These are phyloP conservation scores for Diplodus puntazzo DNA, from an alignment of 2,797 vertebrate species.

Conservation along the genomic window DNA sequence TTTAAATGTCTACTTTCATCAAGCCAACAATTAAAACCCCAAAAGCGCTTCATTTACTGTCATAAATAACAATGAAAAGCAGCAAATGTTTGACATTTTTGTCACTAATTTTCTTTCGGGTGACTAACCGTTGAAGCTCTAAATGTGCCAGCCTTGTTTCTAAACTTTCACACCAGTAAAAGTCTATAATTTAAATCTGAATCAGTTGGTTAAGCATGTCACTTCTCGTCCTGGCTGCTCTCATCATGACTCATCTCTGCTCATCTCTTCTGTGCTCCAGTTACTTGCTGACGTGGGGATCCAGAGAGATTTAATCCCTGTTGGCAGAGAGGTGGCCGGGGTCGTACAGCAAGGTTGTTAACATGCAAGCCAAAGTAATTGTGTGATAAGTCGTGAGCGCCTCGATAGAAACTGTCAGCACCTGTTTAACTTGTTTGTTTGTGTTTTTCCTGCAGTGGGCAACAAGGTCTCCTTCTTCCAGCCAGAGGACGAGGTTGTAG, in stretches of 20 bases:
- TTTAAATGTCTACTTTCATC: no score
- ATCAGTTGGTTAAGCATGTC: not conserved
- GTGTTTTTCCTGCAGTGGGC: constrained; percentile 85
- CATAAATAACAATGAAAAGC: no score
- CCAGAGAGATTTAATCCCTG: constrained; percentile 88
- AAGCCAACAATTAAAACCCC: no score
- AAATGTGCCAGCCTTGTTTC: not conserved
- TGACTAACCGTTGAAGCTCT: no score
- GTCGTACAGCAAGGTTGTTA: constrained; percentile 90
- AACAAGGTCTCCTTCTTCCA: constrained; percentile 93
- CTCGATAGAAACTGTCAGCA: accelerated
- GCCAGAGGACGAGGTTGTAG: constrained; percentile 93
- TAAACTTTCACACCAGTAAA: not conserved
- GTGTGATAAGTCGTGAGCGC: not conserved
- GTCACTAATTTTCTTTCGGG: no score
- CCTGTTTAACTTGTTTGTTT: not conserved
- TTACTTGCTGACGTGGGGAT: constrained; percentile 89
- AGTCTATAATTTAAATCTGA: no score
- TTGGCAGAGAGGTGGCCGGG: constrained; percentile 94
- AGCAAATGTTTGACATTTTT: no score
- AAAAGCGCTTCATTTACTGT: no score
- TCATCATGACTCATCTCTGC: not conserved
- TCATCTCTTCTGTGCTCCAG: constrained; percentile 71
- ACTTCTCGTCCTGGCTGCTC: not conserved
- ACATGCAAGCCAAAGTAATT: constrained; percentile 4